Evolutionary conservation across 1,140 invertebrate genomes (phyloP), one percentile per base, ranked within the genome.

Genomic region (Catajapyx aquilonaris): DNA sequence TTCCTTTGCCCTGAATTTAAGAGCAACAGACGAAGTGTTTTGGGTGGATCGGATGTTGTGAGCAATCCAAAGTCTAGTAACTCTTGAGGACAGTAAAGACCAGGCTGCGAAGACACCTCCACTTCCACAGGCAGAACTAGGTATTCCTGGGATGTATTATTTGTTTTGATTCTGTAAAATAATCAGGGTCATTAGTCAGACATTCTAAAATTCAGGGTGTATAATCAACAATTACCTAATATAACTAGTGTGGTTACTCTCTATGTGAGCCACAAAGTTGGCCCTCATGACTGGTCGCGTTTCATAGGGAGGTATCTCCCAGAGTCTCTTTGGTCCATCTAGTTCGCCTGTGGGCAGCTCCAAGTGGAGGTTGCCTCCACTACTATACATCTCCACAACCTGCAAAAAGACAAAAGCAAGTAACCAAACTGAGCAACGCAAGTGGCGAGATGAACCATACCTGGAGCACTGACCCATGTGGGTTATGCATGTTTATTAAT

Each of bases 401-500:
- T 84, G 53, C 23, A 53, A 58, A 47, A 43, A 41, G 28, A 35
- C 31, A 37, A 20, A 38, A 35, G n/a, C 30, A 18, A 11, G 13
- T 35, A 38, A 35, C 5, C 18, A 39, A 18, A 30, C 33, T 7
- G 7, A 30, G 9, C 34, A 21, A 34, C 15, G 9, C 22, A 19
- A 37, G n/a, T 9, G n/a, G 28, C 16, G n/a, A 15, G 9, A n/a
- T 13, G 17, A 40, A 22, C 16, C 47, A 53, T 62, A 86, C 85
- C 68, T 93, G 85, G 52, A 95, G 66, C 38, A 76, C 64, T 46
- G 74, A 66, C 47, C 72, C 67, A 55, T 87, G 79, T 48, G 91
- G 91, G 71, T 97, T 97, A 61, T 93, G 78, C 62, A 97, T 73
- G 46, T 81, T 71, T 50, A 96, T 87, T 47, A 87, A 59, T 37